Evolutionary conservation across 2,888 invertebrate genomes (phyloP), one percentile per base, ranked within the genome.

Genomic region (Callosobruchus maculatus): DNA sequence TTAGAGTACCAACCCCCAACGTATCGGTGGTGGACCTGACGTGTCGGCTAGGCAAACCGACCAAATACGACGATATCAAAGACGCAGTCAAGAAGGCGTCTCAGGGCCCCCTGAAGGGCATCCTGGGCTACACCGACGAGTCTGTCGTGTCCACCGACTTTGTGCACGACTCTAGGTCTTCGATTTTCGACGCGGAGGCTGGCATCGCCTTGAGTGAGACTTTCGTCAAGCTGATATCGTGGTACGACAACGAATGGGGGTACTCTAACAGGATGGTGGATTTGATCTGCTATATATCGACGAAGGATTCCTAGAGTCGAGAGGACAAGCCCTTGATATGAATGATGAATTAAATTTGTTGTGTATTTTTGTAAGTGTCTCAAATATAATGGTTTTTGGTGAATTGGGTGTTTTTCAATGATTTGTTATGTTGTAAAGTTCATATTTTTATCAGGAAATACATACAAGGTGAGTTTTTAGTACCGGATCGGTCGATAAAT

Each of bases 161-260:
- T 89, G 93, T 95, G 82, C 95, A 97, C 77, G 96, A 97, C 88
- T 89, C 90, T 66, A 93, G 93, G 88, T 98, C 98, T 72, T 97
- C 97, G 76, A 96, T 98, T 88, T 99, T 99, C 87, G 99, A 99
- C 87, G 98, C 98, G 77, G 92, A 93, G 82, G 99, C 99, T 83
- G 98, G 99, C 84, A 99, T 99, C 88, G 91, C 93, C 80, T 91
- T 99, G 80, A 97, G 94, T 87, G 94, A 96, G 86, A 94, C 93
- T 88, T 99, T 99, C 86, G 98, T 99, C 75, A 99, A 99, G 88
- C 93, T 99, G 78, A 95, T 99, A 88, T 94, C 98, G 82, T 99
- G 99, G 99, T 99, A 99, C 88, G 99, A 99, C 89, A 99, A 99
- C 88, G 99, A 99, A 89, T 98, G 90, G 86, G 99, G 99, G 76